Percentiles rank a stretch among this genome's conserved stretches.
phyloP scores from a whole-genome alignment of 2,888 invertebrate species.

The Chromoteleia sp. region DNA sequence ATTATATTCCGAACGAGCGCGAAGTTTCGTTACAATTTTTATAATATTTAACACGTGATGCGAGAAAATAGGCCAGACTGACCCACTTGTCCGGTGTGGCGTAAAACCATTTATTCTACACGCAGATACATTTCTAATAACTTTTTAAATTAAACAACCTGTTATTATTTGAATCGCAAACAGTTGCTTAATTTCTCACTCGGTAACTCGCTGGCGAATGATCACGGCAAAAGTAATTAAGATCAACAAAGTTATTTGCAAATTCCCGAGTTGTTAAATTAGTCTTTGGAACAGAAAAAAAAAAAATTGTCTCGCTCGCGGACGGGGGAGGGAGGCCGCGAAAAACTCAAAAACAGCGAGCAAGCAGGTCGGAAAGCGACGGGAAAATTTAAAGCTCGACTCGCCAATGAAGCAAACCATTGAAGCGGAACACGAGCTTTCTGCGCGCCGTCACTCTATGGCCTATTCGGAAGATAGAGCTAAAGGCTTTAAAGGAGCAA shows the following conservation, averaged over 20 bases:
- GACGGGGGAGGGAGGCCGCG: slow-evolving; percentile 1
- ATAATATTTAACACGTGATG: too few species aligned
- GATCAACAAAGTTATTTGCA: slow-evolving; percentile 25
- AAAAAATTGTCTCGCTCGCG: slow-evolving; percentile 1
- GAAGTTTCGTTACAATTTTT: too few species aligned
- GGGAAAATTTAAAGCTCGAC: slow-evolving; percentile 63
- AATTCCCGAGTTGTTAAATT: slow-evolving; percentile 29
- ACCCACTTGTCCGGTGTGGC: too few species aligned
- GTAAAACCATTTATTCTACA: too few species aligned
- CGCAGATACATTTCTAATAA: too few species aligned
- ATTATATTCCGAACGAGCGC: too few species aligned
- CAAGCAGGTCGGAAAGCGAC: slow-evolving; percentile 41
- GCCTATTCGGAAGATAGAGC: slow-evolving; percentile 68
- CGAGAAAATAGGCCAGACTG: too few species aligned
- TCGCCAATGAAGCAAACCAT: slow-evolving; percentile 67
- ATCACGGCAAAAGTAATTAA: slow-evolving; percentile 23
- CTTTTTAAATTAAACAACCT: not conserved
- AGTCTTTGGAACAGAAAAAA: slow-evolving; percentile 19
- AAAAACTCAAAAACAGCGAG: slow-evolving; percentile 47
- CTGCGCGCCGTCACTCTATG: slow-evolving; percentile 65
- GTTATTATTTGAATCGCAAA: not conserved
- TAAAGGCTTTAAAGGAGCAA: slow-evolving; percentile 26
- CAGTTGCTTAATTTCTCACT: slow-evolving; percentile 4
- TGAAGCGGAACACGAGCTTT: slow-evolving; percentile 67
- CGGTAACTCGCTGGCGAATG: slow-evolving; percentile 3